Evolutionary conservation across 2,888 invertebrate genomes (phyloP).

Genomic region (Asteroscopus sphinx): DNA sequence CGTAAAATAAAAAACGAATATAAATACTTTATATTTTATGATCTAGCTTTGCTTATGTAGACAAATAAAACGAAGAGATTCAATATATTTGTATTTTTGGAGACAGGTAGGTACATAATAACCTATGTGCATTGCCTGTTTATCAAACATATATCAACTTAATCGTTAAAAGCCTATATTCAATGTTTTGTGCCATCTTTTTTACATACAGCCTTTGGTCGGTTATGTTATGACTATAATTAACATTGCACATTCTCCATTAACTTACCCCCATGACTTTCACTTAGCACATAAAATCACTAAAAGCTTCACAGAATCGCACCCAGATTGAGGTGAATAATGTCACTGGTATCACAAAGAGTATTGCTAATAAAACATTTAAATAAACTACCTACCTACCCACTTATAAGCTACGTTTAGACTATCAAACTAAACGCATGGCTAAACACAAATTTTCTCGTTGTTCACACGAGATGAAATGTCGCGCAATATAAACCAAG

Average conservation of each 20-base stretch:
- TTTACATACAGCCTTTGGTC: neutral
- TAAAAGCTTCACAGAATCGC: conserved; percentile 26
- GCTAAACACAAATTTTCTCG: conserved; percentile 1
- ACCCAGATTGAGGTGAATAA: conserved; percentile 26
- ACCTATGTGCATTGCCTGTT: too few relatives aligned
- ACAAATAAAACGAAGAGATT: conserved; percentile 20
- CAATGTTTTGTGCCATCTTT: neutral
- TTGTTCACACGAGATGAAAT: conserved; percentile 23
- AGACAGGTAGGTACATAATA: conserved; percentile 31
- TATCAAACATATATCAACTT: too few relatives aligned
- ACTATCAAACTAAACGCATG: conserved; percentile 8
- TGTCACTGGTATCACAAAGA: conserved; percentile 13
- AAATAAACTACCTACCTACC: conserved; percentile 3
- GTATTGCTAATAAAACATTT: conserved; percentile 14
- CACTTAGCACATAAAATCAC: conserved; percentile 28
- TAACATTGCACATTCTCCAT: conserved; percentile 18
- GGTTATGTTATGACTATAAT: conserved; percentile 11
- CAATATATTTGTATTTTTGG: conserved; percentile 28
- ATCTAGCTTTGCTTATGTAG: conserved; percentile 27
- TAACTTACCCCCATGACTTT: conserved; percentile 47
- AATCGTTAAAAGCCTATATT: too few relatives aligned
- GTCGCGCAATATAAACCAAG: conserved; percentile 9
- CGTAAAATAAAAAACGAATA: too few relatives aligned
- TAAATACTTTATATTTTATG: too few relatives aligned
- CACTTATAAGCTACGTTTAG: conserved; percentile 18